Conservation (phyloP, 2,113 vertebrate genomes). For the Drymodes brunneopygia region DNA sequence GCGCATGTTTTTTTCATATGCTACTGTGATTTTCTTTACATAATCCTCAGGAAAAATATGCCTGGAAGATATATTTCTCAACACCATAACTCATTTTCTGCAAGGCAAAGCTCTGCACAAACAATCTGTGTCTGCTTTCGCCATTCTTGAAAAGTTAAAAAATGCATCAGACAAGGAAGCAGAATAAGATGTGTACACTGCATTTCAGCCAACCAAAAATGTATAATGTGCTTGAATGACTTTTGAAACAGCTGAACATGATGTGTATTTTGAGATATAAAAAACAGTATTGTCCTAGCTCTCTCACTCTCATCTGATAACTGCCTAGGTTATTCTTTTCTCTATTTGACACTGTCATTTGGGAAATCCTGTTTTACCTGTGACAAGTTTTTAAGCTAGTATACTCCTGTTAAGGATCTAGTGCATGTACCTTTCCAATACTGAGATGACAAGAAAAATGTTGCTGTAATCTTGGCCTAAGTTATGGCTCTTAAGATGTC, state of each 20-base stretch:
- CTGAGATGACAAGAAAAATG: conserved; percentile 55
- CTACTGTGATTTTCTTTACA: neutral
- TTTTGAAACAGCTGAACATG: neutral
- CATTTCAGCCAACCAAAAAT: neutral
- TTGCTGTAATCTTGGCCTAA: neutral
- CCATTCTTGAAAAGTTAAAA: neutral
- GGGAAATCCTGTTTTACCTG: conserved; percentile 10
- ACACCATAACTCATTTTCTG: neutral
- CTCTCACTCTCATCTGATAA: neutral
- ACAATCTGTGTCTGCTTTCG: neutral
- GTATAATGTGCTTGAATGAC: neutral
- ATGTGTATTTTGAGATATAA: neutral
- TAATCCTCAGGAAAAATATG: neutral
- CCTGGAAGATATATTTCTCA: neutral
- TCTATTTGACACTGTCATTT: neutral
- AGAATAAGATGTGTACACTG: neutral
- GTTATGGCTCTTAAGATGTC: conserved; percentile 43
- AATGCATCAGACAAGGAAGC: neutral
- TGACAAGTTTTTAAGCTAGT: neutral
- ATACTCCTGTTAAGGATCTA: neutral
- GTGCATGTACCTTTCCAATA: conserved; percentile 5
- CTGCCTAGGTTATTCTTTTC: neutral
- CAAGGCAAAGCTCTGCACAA: neutral
- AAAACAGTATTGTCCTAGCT: neutral
- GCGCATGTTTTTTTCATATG: neutral